Evolutionary conservation across 2,888 invertebrate species (phyloP).

Genomic region (Lycophotia porphyrea): DNA sequence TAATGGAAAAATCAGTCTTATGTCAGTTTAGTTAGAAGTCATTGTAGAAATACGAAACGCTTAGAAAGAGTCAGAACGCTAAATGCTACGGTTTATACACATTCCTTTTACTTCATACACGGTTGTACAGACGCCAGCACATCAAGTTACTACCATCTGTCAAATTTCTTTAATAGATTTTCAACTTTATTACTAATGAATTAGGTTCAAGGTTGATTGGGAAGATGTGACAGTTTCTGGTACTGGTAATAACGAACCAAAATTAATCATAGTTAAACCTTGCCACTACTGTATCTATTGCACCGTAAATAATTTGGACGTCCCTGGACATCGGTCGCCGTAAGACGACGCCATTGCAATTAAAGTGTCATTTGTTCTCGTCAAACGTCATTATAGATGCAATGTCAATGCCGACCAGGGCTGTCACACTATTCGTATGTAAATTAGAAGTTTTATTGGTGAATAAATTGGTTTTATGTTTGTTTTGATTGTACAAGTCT

Average conservation of each 20-base stretch:
- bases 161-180: no score
- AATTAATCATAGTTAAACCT: not conserved
- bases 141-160: no score
- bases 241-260: no score
- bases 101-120: not conserved
- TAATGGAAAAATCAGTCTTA: not conserved
- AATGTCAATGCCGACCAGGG: slow-evolving; percentile 71
- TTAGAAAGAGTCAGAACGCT: not conserved
- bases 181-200: no score
- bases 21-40: not conserved
- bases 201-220: no score
- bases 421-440: slow-evolving; percentile 42
- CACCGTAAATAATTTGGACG: slow-evolving; percentile 35
- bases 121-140: not conserved
- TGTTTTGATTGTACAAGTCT: not conserved
- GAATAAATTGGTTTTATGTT: slow-evolving; percentile 10
- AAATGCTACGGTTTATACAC: not conserved
- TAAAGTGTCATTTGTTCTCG: slow-evolving; percentile 71
- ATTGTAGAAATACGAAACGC: not conserved
- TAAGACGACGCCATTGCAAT: slow-evolving; percentile 68
- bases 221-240: no score
- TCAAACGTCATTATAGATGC: slow-evolving; percentile 70
- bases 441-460: slow-evolving; percentile 27
- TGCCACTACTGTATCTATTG: not conserved
- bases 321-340: slow-evolving; percentile 19